phyloP scores from a whole-genome alignment of 1,140 invertebrate species.

The Drosophila tsacasi region DNA sequence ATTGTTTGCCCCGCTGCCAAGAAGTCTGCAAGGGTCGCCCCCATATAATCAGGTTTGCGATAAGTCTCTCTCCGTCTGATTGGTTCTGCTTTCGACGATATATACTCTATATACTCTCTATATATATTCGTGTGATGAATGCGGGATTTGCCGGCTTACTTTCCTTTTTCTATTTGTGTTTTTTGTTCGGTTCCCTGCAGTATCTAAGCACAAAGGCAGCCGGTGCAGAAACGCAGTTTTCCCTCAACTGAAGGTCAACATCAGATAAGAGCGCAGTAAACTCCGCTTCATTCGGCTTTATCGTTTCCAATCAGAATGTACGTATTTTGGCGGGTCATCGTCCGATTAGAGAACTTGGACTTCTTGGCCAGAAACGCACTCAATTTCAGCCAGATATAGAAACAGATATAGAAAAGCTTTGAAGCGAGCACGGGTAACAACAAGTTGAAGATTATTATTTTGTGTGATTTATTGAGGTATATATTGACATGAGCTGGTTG shows the following conservation, averaged over 20 bases:
- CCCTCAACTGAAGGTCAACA: slow-evolving; percentile 43
- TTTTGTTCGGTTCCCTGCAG: background rate
- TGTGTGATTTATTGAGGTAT: background rate
- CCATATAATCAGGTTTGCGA: slow-evolving; percentile 36
- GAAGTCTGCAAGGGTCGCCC: slow-evolving; percentile 38
- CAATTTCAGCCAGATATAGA: slow-evolving; percentile 8
- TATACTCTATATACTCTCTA: background rate
- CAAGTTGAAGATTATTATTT: background rate
- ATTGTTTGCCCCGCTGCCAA: slow-evolving; percentile 32
- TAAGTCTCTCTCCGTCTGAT: slow-evolving; percentile 41
- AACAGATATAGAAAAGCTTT: slow-evolving; percentile 10
- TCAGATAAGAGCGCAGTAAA: slow-evolving; percentile 49
- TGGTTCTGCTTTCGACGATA: slow-evolving; percentile 21
- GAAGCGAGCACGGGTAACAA: background rate
- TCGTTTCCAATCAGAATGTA: slow-evolving; percentile 8
- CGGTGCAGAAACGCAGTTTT: slow-evolving; percentile 45
- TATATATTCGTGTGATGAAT: slow-evolving; percentile 5
- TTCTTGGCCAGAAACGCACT: slow-evolving; percentile 11
- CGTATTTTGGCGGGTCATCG: slow-evolving; percentile 19
- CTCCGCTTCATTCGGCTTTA: slow-evolving; percentile 6
- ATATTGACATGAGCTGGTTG: background rate
- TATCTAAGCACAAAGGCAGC: slow-evolving; percentile 32
- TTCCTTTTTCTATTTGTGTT: background rate
- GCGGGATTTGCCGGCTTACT: slow-evolving; percentile 30
- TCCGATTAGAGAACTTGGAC: slow-evolving; percentile 26